A percentile compares a stretch with the other conserved stretches of the same genome.
These are phyloP conservation scores for Dipodomys merriami DNA, from an alignment of 2,113 vertebrate genomes.

Conservation along the genomic window DNA sequence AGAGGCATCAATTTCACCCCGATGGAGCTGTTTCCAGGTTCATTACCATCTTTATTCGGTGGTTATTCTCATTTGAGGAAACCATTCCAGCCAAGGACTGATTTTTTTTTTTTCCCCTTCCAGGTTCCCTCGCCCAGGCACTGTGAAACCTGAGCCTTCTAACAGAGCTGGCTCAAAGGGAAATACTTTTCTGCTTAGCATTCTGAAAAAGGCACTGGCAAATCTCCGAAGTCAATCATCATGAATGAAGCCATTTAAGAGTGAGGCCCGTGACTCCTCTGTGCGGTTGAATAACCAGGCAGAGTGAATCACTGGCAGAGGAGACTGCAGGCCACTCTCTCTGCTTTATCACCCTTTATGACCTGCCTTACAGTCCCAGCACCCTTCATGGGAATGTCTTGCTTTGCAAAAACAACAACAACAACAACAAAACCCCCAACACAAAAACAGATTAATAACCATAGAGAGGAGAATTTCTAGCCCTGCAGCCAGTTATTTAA, in stretches of 20 bases:
- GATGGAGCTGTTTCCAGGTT: neutral
- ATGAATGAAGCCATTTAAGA: slow-evolving; percentile 76
- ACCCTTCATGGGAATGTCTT: slow-evolving; percentile 73
- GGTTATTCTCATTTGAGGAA: slow-evolving; percentile 4
- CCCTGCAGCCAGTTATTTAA: slow-evolving; percentile 71
- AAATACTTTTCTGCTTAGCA: slow-evolving; percentile 66
- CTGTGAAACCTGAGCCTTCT: neutral
- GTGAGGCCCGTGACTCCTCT: slow-evolving; percentile 60
- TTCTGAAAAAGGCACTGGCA: slow-evolving; percentile 70
- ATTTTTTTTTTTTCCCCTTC: neutral
- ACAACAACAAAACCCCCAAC: too few species aligned
- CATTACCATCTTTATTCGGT: neutral
- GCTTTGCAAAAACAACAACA: slow-evolving; percentile 70
- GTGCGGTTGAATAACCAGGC: slow-evolving; percentile 68
- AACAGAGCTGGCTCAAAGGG: slow-evolving; percentile 56
- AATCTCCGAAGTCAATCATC: slow-evolving; percentile 69
- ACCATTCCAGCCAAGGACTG: neutral
- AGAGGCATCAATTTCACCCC: neutral
- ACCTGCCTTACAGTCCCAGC: slow-evolving; percentile 67
- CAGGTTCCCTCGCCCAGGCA: neutral
- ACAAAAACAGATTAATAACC: slow-evolving; percentile 64
- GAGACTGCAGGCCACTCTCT: slow-evolving; percentile 66
- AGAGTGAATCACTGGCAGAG: slow-evolving; percentile 68
- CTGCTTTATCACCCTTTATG: slow-evolving; percentile 77
- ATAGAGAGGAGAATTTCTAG: slow-evolving; percentile 64